These are phyloP conservation scores for Himalopsyche tibetana DNA, from an alignment of 2,888 invertebrate genomes.

Conservation along the genomic window DNA sequence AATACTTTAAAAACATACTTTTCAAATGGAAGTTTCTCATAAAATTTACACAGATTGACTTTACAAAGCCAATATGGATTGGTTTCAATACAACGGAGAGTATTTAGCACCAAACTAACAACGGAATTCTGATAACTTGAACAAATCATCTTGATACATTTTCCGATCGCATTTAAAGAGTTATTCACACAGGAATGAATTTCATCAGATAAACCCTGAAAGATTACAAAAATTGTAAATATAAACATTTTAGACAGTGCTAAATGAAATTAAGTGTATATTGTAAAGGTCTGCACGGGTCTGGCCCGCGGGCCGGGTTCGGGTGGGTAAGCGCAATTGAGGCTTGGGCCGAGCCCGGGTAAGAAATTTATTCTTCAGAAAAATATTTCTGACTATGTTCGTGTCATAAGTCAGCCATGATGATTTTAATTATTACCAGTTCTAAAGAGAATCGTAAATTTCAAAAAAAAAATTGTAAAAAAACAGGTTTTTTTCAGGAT, in stretches of 20 bases:
- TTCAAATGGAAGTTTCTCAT: conserved; percentile 73
- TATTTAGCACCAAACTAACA: conserved; percentile 78
- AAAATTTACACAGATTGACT: conserved; percentile 76
- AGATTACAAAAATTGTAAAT: conserved; percentile 65
- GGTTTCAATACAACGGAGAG: conserved; percentile 79
- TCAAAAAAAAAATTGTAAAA: no score
- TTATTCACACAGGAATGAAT: conserved; percentile 86
- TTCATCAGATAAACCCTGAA: conserved; percentile 83
- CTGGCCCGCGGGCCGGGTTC: no score
- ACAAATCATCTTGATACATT: conserved; percentile 78
- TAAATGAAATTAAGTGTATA: neutral
- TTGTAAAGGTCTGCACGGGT: no score
- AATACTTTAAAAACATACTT: conserved; percentile 69
- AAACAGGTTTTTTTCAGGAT: no score
- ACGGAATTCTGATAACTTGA: conserved; percentile 79
- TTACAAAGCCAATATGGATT: conserved; percentile 93
- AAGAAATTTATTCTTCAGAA: no score
- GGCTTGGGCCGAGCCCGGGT: no score
- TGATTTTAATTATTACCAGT: no score
- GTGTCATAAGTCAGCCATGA: no score
- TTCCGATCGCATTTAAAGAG: conserved; percentile 80
- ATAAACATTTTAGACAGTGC: conserved; percentile 23
- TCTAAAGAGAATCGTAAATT: no score
- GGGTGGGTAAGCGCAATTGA: no score
- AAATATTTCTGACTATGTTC: no score